Conservation (phyloP, 2,797 vertebrate genomes). For the Leuciscus waleckii region DNA sequence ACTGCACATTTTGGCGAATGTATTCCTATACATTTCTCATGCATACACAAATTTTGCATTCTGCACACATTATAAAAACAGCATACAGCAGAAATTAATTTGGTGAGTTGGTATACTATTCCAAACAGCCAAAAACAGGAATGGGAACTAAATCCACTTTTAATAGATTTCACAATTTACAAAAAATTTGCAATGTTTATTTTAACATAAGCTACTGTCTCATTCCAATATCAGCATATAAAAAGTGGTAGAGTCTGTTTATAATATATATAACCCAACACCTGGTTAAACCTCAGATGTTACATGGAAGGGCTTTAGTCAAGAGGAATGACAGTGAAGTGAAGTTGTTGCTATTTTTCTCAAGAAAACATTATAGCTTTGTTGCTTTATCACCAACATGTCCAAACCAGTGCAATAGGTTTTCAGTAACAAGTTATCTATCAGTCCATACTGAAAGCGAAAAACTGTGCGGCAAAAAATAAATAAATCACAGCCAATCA, state of each 20-base stretch:
- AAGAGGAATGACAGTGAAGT: not conserved
- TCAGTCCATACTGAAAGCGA: not conserved
- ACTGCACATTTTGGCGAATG: not conserved
- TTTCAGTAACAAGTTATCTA: not conserved
- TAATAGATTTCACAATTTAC: not conserved
- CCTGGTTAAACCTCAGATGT: not conserved
- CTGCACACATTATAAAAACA: not conserved
- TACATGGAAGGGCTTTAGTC: not conserved
- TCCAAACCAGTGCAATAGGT: too few relatives aligned
- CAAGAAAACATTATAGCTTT: too few relatives aligned
- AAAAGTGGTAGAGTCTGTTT: not conserved
- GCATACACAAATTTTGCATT: slow-evolving; percentile 42
- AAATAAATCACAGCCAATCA: not conserved
- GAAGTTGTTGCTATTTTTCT: not conserved
- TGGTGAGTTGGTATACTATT: not conserved
- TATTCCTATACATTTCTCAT: slow-evolving; percentile 43
- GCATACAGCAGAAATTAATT: not conserved
- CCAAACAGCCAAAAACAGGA: not conserved
- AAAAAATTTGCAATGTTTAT: not conserved
- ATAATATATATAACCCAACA: not conserved
- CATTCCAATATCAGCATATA: not conserved
- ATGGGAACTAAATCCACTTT: not conserved
- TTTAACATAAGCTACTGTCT: not conserved
- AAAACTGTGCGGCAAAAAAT: not conserved
- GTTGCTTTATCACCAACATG: too few relatives aligned